Conservation (phyloP, 2,113 vertebrate species). For the Dipodomys ordii region DNA sequence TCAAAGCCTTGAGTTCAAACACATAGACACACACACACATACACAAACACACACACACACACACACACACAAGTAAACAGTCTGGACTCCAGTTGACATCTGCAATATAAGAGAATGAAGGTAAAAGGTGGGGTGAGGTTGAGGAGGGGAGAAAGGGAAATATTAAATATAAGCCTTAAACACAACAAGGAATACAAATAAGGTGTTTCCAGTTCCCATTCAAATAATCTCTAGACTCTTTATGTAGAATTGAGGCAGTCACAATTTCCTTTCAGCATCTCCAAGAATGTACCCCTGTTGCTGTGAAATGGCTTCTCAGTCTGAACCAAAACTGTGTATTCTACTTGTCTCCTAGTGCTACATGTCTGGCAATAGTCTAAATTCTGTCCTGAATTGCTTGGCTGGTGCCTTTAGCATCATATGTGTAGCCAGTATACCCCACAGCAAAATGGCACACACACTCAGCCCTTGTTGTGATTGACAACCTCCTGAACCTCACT, state of each 20-base stretch:
- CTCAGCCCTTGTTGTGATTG: neutral
- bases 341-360: neutral
- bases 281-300: neutral
- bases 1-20: no score
- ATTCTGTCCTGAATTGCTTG: neutral
- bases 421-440: neutral
- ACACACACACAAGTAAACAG: no score
- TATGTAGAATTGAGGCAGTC: neutral
- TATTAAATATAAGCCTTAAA: neutral
- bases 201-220: neutral
- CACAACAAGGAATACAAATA: neutral
- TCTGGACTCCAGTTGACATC: neutral
- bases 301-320: neutral
- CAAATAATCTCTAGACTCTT: neutral
- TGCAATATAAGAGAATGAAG: neutral
- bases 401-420: neutral
- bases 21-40: no score
- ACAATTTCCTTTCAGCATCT: neutral
- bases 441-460: neutral
- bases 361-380: neutral
- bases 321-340: no score
- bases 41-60: no score
- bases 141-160: neutral
- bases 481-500: slow-evolving; percentile 37
- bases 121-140: neutral